Evolutionary conservation across 1,140 invertebrate genomes (phyloP), one percentile per base, ranked within the genome.

Genomic region (Solenopsis invicta): DNA sequence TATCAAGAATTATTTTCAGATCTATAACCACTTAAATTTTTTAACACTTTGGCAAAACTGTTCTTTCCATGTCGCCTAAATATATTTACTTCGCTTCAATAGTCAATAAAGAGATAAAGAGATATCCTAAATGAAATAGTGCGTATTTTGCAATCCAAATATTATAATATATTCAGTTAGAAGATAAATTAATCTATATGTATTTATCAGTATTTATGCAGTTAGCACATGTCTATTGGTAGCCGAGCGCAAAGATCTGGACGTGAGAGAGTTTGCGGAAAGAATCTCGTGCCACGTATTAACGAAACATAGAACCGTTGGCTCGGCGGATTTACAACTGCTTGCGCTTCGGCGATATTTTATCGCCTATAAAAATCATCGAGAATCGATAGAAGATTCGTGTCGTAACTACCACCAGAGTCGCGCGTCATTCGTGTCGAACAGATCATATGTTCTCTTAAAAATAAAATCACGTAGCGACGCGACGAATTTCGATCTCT

Each of bases 321-420:
- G 5, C 29, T 45, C n/a, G 12, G n/a, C 9, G 13, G 16, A 75
- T 75, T 56, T 56, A 41, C 18, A 56, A 59, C n/a, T 50, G 69
- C 21, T n/a, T 75, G 48, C n/a, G 66, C 21, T 37, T 75, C 52
- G n/a, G 0, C 29, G 72, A 41, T 41, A 24, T 56, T 75, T 75
- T 41, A 59, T 59, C 4, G 34, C 4, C 10, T 56, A 56, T 54
- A 75, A 75, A 59, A 56, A 41, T 59, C 6, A 13, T 59, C 29
- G 16, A 41, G 72, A 56, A 75, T 75, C 13, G n/a, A 56, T 59
- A 59, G 29, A 37, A 75, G 41, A 41, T 24, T 41, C 12, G 13
- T 34, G 16, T 41, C 8, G 13, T 75, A 24, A 56, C 12, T 24
- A 56, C 50, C 52, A 54, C 50, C 34, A 21, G n/a, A 41, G 0